Evolutionary conservation across 2,797 vertebrate species (phyloP).

Genomic region (Notoglanidium macrostoma): DNA sequence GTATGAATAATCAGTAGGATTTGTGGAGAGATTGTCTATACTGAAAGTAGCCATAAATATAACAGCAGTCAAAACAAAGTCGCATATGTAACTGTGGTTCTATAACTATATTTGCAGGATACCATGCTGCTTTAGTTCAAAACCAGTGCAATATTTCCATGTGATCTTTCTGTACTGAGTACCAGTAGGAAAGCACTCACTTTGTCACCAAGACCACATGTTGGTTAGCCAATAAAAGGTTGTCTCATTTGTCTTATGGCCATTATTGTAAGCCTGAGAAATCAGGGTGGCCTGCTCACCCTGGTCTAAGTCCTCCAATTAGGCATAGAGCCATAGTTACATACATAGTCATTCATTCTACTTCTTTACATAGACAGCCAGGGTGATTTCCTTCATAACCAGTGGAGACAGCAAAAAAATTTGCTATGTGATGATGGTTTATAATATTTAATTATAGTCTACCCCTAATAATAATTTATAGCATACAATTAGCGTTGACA

Average conservation of each 20-base stretch:
- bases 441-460: background rate
- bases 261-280: background rate
- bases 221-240: background rate
- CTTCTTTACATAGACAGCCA: background rate
- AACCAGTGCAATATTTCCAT: background rate
- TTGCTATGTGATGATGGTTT: background rate
- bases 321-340: background rate
- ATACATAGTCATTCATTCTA: background rate
- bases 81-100: background rate
- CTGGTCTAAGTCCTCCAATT: background rate
- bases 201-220: background rate
- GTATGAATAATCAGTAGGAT: background rate
- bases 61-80: background rate
- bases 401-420: background rate
- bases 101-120: background rate
- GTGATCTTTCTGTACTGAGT: background rate
- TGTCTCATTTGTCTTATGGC: background rate
- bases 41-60: background rate
- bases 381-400: background rate
- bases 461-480: background rate
- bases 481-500: background rate
- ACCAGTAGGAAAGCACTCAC: background rate
- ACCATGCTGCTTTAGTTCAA: background rate
- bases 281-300: background rate
- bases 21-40: background rate